A percentile compares a stretch with the other conserved stretches of the same genome.
Evolutionary conservation across 2,888 invertebrate genomes (phyloP).

Genomic region (Torymus texanus): DNA sequence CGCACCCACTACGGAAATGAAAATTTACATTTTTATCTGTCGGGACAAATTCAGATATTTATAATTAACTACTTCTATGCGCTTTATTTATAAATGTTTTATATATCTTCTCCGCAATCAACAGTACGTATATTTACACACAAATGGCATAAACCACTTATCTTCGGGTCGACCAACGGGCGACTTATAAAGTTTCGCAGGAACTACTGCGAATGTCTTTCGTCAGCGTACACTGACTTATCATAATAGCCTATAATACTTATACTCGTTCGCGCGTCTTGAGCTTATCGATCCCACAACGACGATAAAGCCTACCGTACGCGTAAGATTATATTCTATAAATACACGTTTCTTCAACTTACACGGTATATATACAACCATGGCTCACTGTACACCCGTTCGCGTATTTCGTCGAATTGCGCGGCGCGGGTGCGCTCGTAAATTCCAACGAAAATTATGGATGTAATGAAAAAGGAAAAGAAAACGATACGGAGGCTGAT

Average conservation of each 20-base stretch:
- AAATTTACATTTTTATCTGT: no score
- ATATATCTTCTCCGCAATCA: no score
- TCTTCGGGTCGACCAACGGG: no score
- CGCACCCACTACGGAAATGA: no score
- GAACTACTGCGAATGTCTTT: constrained; percentile 37
- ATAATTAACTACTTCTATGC: no score
- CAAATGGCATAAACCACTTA: no score
- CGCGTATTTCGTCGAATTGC: constrained; percentile 2
- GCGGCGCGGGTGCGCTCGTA: background rate
- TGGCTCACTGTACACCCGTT: no score
- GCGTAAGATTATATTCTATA: constrained; percentile 40
- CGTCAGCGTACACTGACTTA: constrained; percentile 30
- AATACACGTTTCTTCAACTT: constrained; percentile 8
- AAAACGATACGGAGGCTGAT: background rate
- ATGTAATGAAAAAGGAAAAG: background rate
- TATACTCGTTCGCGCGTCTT: background rate
- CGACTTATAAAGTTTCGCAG: no score
- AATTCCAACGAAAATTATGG: constrained; percentile 19
- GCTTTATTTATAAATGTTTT: no score
- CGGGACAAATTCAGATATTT: no score
- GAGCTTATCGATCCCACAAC: constrained; percentile 22
- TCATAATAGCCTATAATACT: constrained; percentile 15
- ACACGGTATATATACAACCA: no score
- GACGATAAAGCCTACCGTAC: constrained; percentile 19
- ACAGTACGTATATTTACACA: no score